Percentiles rank a stretch among this genome's conserved stretches.
Conservation (phyloP, 2,888 invertebrate genomes). For the Rugalucina vietnamica region DNA sequence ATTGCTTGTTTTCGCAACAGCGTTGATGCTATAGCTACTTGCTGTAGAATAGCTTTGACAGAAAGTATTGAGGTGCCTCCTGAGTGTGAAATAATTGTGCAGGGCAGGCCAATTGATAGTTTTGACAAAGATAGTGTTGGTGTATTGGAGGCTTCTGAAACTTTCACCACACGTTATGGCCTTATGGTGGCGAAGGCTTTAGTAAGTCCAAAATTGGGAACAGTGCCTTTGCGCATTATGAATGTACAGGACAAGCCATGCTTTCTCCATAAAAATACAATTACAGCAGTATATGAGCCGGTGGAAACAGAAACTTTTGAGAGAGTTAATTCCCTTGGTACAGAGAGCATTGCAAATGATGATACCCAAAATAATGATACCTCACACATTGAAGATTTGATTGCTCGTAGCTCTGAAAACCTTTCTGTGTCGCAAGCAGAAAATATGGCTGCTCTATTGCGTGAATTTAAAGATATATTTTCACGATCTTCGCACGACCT, state of each 20-base stretch:
- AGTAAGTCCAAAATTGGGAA: conserved; percentile 9
- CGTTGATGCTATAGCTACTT: not conserved
- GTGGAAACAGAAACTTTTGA: not conserved
- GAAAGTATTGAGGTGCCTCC: conserved; percentile 13
- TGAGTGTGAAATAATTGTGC: conserved; percentile 17
- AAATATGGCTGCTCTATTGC: not conserved
- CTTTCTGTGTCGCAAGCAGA: not conserved
- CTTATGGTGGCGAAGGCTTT: conserved; percentile 24
- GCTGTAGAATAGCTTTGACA: conserved; percentile 12
- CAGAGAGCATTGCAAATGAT: not conserved
- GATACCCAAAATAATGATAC: too few species aligned
- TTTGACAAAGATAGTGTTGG: not conserved
- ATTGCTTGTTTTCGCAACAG: not conserved
- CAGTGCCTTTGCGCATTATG: conserved; percentile 32
- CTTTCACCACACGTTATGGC: conserved; percentile 8
- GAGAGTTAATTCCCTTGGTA: not conserved
- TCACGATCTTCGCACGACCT: conserved; percentile 24
- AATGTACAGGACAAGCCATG: conserved; percentile 18
- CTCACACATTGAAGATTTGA: not conserved
- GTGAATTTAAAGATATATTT: conserved; percentile 32
- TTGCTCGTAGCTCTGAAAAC: not conserved
- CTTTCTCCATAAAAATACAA: conserved; percentile 22
- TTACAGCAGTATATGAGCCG: conserved; percentile 13
- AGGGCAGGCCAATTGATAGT: not conserved
- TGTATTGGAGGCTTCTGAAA: conserved; percentile 12